Evolutionary conservation across 1,140 invertebrate genomes (phyloP), one percentile per base, ranked within the genome.

Genomic region (Saxidomus purpurata): DNA sequence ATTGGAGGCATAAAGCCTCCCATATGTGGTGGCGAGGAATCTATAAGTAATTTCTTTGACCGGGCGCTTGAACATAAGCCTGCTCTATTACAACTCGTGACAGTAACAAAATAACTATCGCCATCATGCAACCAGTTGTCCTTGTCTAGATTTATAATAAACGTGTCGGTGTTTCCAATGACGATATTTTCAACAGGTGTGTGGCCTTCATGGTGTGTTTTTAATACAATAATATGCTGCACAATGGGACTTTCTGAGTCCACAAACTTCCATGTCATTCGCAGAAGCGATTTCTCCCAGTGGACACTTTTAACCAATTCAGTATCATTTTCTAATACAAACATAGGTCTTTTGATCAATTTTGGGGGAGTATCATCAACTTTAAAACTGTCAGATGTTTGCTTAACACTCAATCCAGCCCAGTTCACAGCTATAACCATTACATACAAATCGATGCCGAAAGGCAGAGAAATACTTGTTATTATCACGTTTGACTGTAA

Each of bases 11-110:
- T 90, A 52, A 94, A 91, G 13, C 89, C 88, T 13, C 93, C 93
- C 15, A 87, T 38, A 38, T 90, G 87, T 25, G 93, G 93, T 31
- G 91, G 89, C 0, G 91, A 91, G 34, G 80, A 87, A 74, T 94
- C 93, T 25, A 93, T 83, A 22, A 90, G 25, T 13, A 93, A 19
- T 19, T 40, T 34, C 15, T 86, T 63, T 61, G 82, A 88, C 6
- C 55, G n/a, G 34, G 71, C 61, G 31, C 77, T 74, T 15, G 87
- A 47, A 85, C 93, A 94, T 11, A 93, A 81, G n/a, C 71, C 89
- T 6, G 92, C 93, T 31, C 81, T 87, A 69, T 94, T 94, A 77
- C 93, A 94, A 9, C 90, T 90, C 0, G 91, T 91, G 22, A 94
- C 90, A n/a, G 40, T n/a, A 11, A 85, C 83, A 63, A 69, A 84